These are phyloP conservation scores for Tridacna gigas DNA, from an alignment of 2,888 invertebrate genomes.

Conservation along the genomic window DNA sequence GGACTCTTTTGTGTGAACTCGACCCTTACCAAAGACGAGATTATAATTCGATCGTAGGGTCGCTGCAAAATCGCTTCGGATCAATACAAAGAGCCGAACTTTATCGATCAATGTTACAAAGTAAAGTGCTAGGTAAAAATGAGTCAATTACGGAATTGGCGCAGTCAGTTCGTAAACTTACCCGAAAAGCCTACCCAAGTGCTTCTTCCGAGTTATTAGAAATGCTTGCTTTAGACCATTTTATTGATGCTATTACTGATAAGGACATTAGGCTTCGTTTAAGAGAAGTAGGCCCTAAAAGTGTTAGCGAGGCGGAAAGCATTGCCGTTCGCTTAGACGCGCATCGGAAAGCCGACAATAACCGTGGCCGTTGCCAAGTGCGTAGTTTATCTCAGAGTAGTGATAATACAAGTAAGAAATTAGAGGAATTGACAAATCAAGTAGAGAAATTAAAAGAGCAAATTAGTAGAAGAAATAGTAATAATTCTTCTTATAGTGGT, in stretches of 20 bases:
- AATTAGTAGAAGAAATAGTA: not conserved
- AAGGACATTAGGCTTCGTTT: conserved; percentile 49
- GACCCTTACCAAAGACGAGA: conserved; percentile 28
- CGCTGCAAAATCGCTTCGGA: conserved; percentile 56
- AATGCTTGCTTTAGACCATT: conserved; percentile 50
- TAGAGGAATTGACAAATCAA: not conserved
- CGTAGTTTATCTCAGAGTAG: not conserved
- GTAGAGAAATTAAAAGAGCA: not conserved
- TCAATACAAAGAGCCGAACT: conserved; percentile 48
- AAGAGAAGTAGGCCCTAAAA: conserved; percentile 39
- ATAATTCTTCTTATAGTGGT: not conserved
- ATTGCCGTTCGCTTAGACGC: conserved; percentile 52
- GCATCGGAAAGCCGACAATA: conserved; percentile 39
- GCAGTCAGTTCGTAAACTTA: conserved; percentile 53
- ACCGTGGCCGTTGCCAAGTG: conserved; percentile 21
- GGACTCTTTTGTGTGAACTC: conserved; percentile 40
- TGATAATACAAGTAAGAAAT: not conserved
- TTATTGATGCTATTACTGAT: conserved; percentile 58
- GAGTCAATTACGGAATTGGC: conserved; percentile 60
- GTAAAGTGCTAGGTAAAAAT: conserved; percentile 32
- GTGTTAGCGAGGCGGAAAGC: conserved; percentile 44
- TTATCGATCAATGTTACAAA: conserved; percentile 46
- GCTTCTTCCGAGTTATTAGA: conserved; percentile 35
- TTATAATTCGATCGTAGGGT: conserved; percentile 32
- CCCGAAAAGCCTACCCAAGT: conserved; percentile 52